Evolutionary conservation across 2,113 vertebrate genomes (phyloP), one percentile per base, ranked within the genome.

Genomic region (Boulengeromyrus knoepffleri): DNA sequence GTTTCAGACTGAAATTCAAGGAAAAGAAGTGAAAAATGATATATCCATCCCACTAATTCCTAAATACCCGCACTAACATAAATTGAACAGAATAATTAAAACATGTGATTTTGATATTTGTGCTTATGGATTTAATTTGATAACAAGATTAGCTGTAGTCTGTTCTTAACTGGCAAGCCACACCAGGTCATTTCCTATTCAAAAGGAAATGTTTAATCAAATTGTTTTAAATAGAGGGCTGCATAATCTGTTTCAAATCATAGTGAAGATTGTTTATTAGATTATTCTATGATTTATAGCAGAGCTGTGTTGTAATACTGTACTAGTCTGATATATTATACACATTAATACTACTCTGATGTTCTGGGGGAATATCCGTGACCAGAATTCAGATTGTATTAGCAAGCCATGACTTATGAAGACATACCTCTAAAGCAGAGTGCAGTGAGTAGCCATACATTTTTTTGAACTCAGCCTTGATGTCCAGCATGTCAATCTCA

Each of bases 401-500:
- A 24, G 27, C 49, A 84, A 47, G 15, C 42, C 7, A 42, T n/a
- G 24, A 12, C 13, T 10, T 24, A 9, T 8, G 10, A 24, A 27
- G 5, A 88, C 95, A 93, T 88, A 98, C 98, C 95, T 97, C 92
- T 88, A 98, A 94, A 58, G 93, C 93, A 31, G 96, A 95, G 90
- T 96, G 92, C 5, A 98, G 94, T 0, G 97, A 96, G 42, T 31
- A 87, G 80, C 97, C 97, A 90, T 93, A 97, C 42, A 95, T 92
- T 91, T 97, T 97, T 93, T 97, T 97, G 91, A 96, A 98, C 92
- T 97, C 97, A 0, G 92, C 92, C 93, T 93, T 96, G 92, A 98
- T 97, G 93, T 98, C 97, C 95, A 96, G 15, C 92, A 98, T 92
- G 92, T 98, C 97, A 0, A 96, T 93, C 93, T 98, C 97, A 1